phyloP scores from a whole-genome alignment of 1,140 invertebrate species.

The Bombus affinis region DNA sequence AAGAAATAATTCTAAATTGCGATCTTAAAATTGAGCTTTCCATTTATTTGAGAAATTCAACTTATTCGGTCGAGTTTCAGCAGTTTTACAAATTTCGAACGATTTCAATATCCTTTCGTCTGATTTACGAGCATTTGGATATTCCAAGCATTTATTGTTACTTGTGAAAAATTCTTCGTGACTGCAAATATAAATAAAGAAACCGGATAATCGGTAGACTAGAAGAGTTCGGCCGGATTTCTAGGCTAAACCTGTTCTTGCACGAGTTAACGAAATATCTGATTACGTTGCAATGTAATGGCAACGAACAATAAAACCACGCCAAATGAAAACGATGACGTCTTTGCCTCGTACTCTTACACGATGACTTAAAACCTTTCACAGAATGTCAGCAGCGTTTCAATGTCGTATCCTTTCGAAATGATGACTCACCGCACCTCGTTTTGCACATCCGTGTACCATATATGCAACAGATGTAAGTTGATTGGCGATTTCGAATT shows the following conservation, averaged over 20 bases:
- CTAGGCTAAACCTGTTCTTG: not conserved
- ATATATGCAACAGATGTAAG: not conserved
- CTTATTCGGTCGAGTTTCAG: too few relatives aligned
- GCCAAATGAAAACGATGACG: not conserved
- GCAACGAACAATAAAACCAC: not conserved
- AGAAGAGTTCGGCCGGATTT: not conserved
- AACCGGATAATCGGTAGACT: too few relatives aligned
- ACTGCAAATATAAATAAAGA: too few relatives aligned
- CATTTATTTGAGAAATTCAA: too few relatives aligned
- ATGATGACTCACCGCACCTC: constrained; percentile 43
- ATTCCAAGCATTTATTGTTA: too few relatives aligned
- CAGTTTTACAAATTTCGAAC: too few relatives aligned
- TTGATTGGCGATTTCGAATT: not conserved
- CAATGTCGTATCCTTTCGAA: constrained; percentile 43
- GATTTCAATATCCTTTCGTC: too few relatives aligned
- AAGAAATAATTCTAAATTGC: not conserved
- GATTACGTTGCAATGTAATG: not conserved
- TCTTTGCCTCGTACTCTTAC: not conserved
- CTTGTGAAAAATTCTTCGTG: too few relatives aligned
- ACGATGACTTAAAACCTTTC: constrained; percentile 9
- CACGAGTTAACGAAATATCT: not conserved
- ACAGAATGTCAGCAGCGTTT: constrained; percentile 13
- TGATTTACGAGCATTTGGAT: too few relatives aligned
- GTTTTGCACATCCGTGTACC: constrained; percentile 43
- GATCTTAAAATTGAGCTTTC: not conserved